These are phyloP conservation scores for Gryon sp. DNA, from an alignment of 1,140 invertebrate genomes.

Conservation along the genomic window DNA sequence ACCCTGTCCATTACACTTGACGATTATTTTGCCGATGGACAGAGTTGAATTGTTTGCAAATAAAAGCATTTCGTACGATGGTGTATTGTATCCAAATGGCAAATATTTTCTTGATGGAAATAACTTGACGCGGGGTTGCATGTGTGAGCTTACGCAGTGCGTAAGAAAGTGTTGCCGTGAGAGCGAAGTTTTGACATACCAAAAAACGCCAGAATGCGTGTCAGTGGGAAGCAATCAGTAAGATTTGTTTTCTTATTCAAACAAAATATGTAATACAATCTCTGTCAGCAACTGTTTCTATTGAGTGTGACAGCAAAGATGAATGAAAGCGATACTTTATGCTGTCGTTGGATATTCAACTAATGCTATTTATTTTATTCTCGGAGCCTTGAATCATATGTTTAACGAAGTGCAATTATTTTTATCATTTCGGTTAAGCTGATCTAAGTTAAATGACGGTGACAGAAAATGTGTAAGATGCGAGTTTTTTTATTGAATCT, in stretches of 20 bases:
- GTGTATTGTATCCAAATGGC: constrained; percentile 41
- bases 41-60: constrained; percentile 11
- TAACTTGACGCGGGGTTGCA: constrained; percentile 57
- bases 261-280: not conserved
- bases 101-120: constrained; percentile 57
- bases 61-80: constrained; percentile 51
- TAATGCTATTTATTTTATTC: too few species aligned
- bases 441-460: too few species aligned
- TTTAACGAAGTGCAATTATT: too few species aligned
- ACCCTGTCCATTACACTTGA: constrained; percentile 37
- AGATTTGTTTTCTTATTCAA: constrained; percentile 3
- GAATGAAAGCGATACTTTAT: too few species aligned
- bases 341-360: too few species aligned
- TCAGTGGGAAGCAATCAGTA: constrained; percentile 22
- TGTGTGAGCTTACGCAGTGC: constrained; percentile 61
- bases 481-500: too few species aligned
- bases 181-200: constrained; percentile 67
- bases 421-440: too few species aligned
- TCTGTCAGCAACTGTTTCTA: constrained; percentile 13
- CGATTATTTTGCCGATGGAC: constrained; percentile 3
- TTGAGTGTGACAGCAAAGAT: not conserved
- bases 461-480: too few species aligned
- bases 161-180: constrained; percentile 76
- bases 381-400: too few species aligned
- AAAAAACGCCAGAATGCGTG: constrained; percentile 21